A percentile compares a stretch with the other conserved stretches of the same genome.
phyloP scores from a whole-genome alignment of 2,888 invertebrate genomes.

The Dioctria rufipes region DNA sequence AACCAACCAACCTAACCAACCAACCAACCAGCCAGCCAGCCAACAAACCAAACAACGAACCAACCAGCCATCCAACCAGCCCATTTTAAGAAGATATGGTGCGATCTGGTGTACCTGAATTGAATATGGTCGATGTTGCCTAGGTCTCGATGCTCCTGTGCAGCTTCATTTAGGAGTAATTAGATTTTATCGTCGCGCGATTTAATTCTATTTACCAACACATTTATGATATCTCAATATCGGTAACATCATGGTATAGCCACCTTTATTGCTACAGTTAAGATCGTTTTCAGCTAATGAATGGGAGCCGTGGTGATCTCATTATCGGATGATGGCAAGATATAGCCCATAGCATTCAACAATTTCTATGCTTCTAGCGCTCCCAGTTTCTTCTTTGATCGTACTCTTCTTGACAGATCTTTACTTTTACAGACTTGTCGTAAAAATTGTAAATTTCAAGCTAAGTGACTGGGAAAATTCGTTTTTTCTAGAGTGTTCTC shows the following conservation, averaged over 20 bases:
- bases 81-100: constrained; percentile 22
- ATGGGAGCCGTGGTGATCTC: constrained; percentile 52
- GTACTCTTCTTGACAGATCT: not conserved
- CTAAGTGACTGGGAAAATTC: constrained; percentile 35
- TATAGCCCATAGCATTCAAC: not conserved
- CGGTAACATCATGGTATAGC: constrained; percentile 48
- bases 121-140: constrained; percentile 4
- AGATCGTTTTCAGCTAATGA: constrained; percentile 51
- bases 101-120: constrained; percentile 12
- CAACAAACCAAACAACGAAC: not conserved
- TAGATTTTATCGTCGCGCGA: constrained; percentile 56
- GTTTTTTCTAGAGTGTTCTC: constrained; percentile 26
- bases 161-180: constrained; percentile 54
- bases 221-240: constrained; percentile 57
- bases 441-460: constrained; percentile 15
- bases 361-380: not conserved
- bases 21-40: not conserved
- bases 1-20: no score
- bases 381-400: not conserved
- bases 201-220: constrained; percentile 56
- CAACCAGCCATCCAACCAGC: not conserved
- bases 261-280: constrained; percentile 36
- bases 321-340: constrained; percentile 46
- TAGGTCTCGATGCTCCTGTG: constrained; percentile 40
- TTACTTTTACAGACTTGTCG: not conserved